Base-by-base conservation (phyloP, 2,113 vertebrate species). In the Leucoraja erinaceus region DNA sequence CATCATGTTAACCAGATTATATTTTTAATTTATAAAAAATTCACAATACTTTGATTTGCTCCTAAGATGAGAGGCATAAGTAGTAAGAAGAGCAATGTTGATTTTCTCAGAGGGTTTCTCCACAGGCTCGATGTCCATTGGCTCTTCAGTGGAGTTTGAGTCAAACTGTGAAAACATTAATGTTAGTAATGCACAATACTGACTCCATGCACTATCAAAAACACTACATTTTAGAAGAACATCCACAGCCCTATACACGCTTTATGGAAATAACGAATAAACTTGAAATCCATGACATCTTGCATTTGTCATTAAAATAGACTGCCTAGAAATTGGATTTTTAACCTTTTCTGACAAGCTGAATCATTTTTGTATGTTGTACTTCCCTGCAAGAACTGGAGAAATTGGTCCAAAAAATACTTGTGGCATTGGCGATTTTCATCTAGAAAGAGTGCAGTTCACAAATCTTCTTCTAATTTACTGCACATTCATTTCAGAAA, bases 91-190 rank as follows among this genome's bases (percentile, higher is more conserved):
- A 76, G 95, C 94, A 74, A 93, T 93, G 93, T 95, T 96, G 93
- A 96, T 95, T 94, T 96, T 96, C 93, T 97, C 96, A 88, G 96
- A 96, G 93, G 96, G 94, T 93, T 98, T 97, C 93, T 98, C 97
- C 83, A 98, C 95, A 20, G 97, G 97, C 95, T 98, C 98, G 90
- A 98, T 95, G 94, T 99, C 98, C 94, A 98, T 96, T 2, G 93
- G 93, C 14, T 97, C 96, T 95, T 98, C 97, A 94, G 95, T 96
- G 93, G 94, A 95, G 94, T 96, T 96, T 94, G 94, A 94, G 84
- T 95, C 95, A 95, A 94, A 94, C 96, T 96, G 95, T 93, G 96
- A 94, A 93, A 94, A 84, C 93, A 94, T 94, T 93, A 93, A 94
- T 83, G 90, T 61, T 0, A 86, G 92, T 91, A 94, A 93, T 20